Evolutionary conservation across 2,113 vertebrate genomes (phyloP), one percentile per base, ranked within the genome.

Genomic region (Phoxinus phoxinus): DNA sequence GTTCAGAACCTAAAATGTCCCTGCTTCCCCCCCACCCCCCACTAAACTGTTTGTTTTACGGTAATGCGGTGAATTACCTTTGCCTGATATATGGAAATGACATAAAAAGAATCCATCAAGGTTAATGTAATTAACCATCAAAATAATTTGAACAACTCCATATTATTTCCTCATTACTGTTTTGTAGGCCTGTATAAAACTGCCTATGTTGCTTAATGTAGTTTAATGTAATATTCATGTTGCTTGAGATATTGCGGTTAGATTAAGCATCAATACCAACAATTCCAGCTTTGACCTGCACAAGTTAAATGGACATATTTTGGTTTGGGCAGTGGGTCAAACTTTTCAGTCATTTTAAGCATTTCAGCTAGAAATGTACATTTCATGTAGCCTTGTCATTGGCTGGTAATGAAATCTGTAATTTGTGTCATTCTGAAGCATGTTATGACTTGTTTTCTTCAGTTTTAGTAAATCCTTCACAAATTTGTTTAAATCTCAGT

Each of bases 381-480:
- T 80, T 46, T 80, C 37, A 30, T 80, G 58, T 46, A 65, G n/a
- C 58, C 58, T 15, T 79, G 37, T 17, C 3, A 63, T 30, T 46
- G 7, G 56, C 13, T 11, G n/a, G 27, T 7, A n/a, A 8, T 58
- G 4, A 37, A 37, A n/a, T 41, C 6, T 15, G 53, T 59, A 6
- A 59, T n/a, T 59, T 13, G 32, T 58, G 51, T 61, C 5, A 5
- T 41, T 41, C 12, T 59, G 51, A 58, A n/a, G 56, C 53, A 61
- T 23, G 74, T 37, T 41, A 53, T 19, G 13, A 19, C 6, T 27
- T 71, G 12, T 61, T 80, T 79, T 80, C n/a, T 27, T 46, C 15
- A 3, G 56, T 61, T 80, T 80, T 8, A 81, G 25, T 65, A 81
- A 65, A 67, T 67, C 23, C 61, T 81, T 41, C 79, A 69, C 44